Percentiles rank a stretch among this genome's conserved stretches.
Conservation (phyloP, 2,888 invertebrate genomes). For the Seira ritae region DNA sequence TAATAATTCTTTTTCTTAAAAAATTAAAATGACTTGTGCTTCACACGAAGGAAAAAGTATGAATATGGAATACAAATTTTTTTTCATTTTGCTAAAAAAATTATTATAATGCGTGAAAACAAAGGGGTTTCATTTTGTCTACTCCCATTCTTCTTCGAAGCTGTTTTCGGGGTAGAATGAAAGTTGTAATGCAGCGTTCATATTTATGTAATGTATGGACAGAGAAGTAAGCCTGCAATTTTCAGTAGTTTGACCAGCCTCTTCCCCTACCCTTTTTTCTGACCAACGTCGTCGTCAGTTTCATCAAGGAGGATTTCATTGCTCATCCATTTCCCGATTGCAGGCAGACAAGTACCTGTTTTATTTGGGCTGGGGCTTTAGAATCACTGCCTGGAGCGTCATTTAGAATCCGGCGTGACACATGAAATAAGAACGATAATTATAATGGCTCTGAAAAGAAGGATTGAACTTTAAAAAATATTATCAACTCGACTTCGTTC, state of each 20-base stretch:
- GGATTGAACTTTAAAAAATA: too few species aligned
- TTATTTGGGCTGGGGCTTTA: too few species aligned
- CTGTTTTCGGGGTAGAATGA: not conserved
- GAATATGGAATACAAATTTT: constrained; percentile 47
- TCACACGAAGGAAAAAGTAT: constrained; percentile 50
- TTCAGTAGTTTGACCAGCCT: constrained; percentile 53
- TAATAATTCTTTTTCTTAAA: not conserved
- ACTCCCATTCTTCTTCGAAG: constrained; percentile 4
- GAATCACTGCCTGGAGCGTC: constrained; percentile 35
- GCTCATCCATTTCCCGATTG: not conserved
- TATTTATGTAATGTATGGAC: not conserved
- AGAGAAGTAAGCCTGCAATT: constrained; percentile 39
- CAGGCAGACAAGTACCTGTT: too few species aligned
- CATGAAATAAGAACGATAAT: not conserved
- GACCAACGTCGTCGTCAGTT: constrained; percentile 17
- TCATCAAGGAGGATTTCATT: not conserved
- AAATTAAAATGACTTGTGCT: constrained; percentile 45
- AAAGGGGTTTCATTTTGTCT: constrained; percentile 21
- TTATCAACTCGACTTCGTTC: too few species aligned
- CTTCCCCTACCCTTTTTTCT: constrained; percentile 41
- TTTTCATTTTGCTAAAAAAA: constrained; percentile 21
- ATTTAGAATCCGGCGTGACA: constrained; percentile 42
- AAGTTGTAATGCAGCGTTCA: too few species aligned
- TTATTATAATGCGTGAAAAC: constrained; percentile 22
- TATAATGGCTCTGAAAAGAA: too few species aligned